Evolutionary conservation across 2,888 invertebrate genomes (phyloP).

Genomic region (Tenodera sinensis): DNA sequence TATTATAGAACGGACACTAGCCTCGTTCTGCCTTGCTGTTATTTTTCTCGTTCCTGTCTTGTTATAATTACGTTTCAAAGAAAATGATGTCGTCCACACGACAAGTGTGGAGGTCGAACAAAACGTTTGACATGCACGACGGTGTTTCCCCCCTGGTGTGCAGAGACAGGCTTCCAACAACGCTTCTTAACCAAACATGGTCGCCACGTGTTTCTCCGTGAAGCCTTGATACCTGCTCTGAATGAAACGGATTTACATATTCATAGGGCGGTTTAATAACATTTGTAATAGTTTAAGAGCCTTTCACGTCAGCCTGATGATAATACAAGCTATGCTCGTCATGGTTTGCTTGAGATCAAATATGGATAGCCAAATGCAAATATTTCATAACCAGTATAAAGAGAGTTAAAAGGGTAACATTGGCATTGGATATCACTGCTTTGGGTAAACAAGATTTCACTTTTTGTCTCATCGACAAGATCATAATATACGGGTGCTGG

Average conservation of each 20-base stretch:
- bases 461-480: no score
- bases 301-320: neutral
- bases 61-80: neutral
- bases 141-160: neutral
- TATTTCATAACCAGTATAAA: no score
- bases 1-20: no score
- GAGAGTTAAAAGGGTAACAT: no score
- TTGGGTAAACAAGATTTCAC: no score
- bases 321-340: neutral
- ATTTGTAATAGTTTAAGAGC: neutral
- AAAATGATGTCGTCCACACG: neutral
- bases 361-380: neutral
- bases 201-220: neutral
- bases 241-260: neutral
- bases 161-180: neutral
- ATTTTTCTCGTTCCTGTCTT: neutral
- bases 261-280: neutral
- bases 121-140: neutral
- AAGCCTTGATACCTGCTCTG: neutral
- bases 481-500: no score
- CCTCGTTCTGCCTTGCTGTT: no score
- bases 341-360: neutral
- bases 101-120: neutral
- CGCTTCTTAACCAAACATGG: neutral
- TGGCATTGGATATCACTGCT: no score